Evolutionary conservation across 2,113 vertebrate species (phyloP), one percentile per base, ranked within the genome.

Genomic region (Phaetusa simplex): DNA sequence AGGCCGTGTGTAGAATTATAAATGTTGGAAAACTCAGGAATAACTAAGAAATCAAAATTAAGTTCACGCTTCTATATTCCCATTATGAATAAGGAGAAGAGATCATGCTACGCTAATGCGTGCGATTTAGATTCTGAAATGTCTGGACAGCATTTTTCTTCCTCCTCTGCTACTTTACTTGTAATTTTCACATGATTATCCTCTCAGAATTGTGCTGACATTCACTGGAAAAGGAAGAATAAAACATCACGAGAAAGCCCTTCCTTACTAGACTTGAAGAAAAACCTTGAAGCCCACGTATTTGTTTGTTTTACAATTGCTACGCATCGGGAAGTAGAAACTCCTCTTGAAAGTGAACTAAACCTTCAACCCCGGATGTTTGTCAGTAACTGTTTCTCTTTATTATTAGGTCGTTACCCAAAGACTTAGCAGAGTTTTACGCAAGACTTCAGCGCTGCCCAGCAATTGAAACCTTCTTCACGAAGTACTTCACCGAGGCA

Each of bases 61-160:
- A 58, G 4, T 40, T 82, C 12, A 40, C 4, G 38, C 0, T 2
- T 70, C n/a, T 29, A 5, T 22, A 2, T 34, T 76, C 6, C 14
- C 21, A 22, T 84, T 40, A 34, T 1, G 23, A 82, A 78, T 38
- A 53, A 27, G 14, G 27, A 53, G 32, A 49, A 62, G 34, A 45
- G 7, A n/a, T 14, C 24, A 65, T 17, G n/a, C 3, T 52, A 42
- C n/a, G 26, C 2, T 50, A 38, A 45, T 14, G 10, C 6, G 43
- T 36, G 3, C 8, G 65, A 17, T 43, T 64, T 91, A 43, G 5
- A 52, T 49, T 92, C 16, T 72, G 42, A 82, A 82, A 23, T 14
- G 2, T 65, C 65, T 82, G n/a, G 24, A 69, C 5, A 76, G 14
- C 0, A 30, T 50, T 86, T 73, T 81, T 22, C 14, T 45, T 74